Evolutionary conservation across 2,113 vertebrate genomes (phyloP), one percentile per base, ranked within the genome.

Genomic region (Anguilla japonica): DNA sequence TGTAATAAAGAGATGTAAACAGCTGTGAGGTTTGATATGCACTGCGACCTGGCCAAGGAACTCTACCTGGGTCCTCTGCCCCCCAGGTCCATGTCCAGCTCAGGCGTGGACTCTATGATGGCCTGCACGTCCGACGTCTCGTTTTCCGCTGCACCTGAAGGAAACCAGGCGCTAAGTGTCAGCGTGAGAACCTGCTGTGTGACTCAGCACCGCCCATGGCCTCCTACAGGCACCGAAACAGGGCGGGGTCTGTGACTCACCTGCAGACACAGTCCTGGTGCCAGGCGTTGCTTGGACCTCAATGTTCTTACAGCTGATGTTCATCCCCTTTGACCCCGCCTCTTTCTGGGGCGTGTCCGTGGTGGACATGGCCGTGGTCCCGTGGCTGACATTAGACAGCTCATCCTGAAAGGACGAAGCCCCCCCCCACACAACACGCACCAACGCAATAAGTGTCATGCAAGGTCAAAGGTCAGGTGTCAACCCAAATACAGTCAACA

Each of bases 101-200:
- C 98, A 56, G 98, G 98, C 57, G 98, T 99, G 11, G 98, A 99
- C 89, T 99, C 98, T 18, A 99, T 99, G 93, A 99, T 99, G 0
- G 96, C 97, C 91, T 98, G 98, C 39, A 99, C 97, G 92, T 99
- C 98, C n/a, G 98, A 98, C 92, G 96, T 97, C 90, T 98, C 93
- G 87, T 95, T 95, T 88, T 97, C 96, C 79, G 91, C 92, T 91
- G 92, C 95, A 90, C 96, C 97, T 97, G 84, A 71, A 82, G 1
- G 81, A n/a, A 79, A 75, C n/a, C 9, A 11, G 26, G n/a, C 1
- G 26, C 9, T 34, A 67, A 67, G 22, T 26, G 22, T 67, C 3
- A 22, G 60, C 18, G 2, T 26, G 60, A 67, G 60, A 67, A 26
- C 18, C 20, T 26, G 4, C 4, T 3, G 60, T 26, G 3, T 53